A percentile compares a stretch with the other conserved stretches of the same genome.
Conservation (phyloP, 1,140 invertebrate species). For the Saccostrea glomerata region DNA sequence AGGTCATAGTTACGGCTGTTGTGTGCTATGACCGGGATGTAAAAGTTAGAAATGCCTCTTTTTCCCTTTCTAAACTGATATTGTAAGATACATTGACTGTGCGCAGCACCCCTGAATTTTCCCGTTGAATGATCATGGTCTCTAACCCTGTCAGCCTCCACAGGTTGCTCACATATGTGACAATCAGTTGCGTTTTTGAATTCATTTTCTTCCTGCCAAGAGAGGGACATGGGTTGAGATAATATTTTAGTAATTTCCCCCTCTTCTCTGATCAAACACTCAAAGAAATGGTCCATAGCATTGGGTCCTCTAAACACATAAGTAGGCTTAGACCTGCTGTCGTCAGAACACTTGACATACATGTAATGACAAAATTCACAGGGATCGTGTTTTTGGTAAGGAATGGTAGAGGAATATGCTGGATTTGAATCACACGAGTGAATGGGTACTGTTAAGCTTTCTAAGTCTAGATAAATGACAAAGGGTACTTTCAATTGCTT, state of each 20-base stretch:
- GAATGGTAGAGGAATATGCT: constrained; percentile 15
- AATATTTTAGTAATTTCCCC: not conserved
- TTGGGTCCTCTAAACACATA: constrained; percentile 42
- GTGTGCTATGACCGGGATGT: constrained; percentile 28
- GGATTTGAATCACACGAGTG: constrained; percentile 40
- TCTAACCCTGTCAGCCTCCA: constrained; percentile 34
- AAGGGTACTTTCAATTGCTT: constrained; percentile 51
- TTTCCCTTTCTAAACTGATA: constrained; percentile 44
- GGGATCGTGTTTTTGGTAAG: constrained; percentile 53
- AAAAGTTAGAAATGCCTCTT: constrained; percentile 8
- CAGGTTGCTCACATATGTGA: constrained; percentile 43
- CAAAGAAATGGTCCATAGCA: constrained; percentile 30
- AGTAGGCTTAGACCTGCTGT: constrained; percentile 14
- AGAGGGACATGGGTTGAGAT: constrained; percentile 8
- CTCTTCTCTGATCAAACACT: constrained; percentile 27
- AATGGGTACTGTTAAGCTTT: constrained; percentile 44
- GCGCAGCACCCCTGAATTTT: constrained; percentile 56
- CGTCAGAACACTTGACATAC: constrained; percentile 36
- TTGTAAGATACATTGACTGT: constrained; percentile 42
- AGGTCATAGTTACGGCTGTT: constrained; percentile 45
- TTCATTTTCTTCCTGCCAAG: not conserved
- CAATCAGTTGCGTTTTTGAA: constrained; percentile 47
- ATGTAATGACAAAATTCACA: not conserved
- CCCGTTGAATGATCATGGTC: constrained; percentile 53
- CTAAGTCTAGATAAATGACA: constrained; percentile 50